These are phyloP conservation scores for Notoglanidium macrostoma DNA, from an alignment of 2,797 vertebrate genomes.

Conservation along the genomic window DNA sequence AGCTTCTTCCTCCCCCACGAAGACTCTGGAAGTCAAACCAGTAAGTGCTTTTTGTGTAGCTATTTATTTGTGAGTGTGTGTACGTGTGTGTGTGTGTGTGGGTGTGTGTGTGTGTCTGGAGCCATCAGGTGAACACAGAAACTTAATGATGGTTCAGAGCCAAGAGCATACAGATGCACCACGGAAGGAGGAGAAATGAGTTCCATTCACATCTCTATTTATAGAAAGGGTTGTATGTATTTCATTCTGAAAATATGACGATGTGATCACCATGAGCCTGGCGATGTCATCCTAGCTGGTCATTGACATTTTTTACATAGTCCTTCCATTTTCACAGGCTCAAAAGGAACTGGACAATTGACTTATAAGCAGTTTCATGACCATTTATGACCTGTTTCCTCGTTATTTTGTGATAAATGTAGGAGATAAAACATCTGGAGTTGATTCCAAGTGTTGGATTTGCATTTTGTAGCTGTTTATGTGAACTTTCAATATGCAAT, in stretches of 20 bases:
- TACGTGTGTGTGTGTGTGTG: not conserved
- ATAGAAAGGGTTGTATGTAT: slow-evolving; percentile 7
- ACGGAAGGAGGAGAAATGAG: slow-evolving; percentile 26
- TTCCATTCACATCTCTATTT: slow-evolving; percentile 38
- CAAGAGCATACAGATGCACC: slow-evolving; percentile 34
- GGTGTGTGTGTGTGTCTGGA: slow-evolving; percentile 18
- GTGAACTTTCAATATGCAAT: too few relatives aligned
- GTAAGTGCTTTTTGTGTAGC: slow-evolving; percentile 73
- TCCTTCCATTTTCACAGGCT: too few relatives aligned
- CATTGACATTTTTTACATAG: too few relatives aligned
- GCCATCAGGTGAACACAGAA: slow-evolving; percentile 20
- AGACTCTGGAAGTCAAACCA: slow-evolving; percentile 83
- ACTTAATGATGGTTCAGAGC: slow-evolving; percentile 32
- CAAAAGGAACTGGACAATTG: too few relatives aligned
- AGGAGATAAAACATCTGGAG: too few relatives aligned
- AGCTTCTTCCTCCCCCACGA: slow-evolving; percentile 84
- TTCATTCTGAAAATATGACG: slow-evolving; percentile 19
- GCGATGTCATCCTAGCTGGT: slow-evolving; percentile 1
- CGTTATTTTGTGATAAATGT: too few relatives aligned
- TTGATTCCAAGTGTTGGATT: too few relatives aligned
- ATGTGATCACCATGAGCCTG: slow-evolving; percentile 32
- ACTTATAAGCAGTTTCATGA: too few relatives aligned
- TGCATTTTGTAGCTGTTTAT: too few relatives aligned
- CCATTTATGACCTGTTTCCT: too few relatives aligned
- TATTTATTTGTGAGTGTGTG: not conserved